phyloP scores from a whole-genome alignment of 2,113 vertebrate genomes.

The Petaurus breviceps region DNA sequence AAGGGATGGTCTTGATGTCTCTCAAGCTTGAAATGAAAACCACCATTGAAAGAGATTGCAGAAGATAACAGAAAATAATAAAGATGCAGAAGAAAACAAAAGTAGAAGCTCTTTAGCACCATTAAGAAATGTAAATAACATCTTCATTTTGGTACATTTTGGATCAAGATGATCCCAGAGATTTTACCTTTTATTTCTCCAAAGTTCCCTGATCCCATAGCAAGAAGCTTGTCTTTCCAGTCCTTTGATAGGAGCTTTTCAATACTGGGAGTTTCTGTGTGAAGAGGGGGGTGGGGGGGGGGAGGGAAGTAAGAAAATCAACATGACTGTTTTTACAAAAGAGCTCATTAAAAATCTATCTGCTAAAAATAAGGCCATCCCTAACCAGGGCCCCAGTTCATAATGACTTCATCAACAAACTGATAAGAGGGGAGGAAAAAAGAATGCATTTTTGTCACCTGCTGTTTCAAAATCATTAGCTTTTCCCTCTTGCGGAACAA shows the following conservation, averaged over 20 bases:
- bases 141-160: constrained; percentile 61
- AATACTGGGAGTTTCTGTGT: constrained; percentile 97
- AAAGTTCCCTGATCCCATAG: constrained; percentile 99
- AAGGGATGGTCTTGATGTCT: neutral
- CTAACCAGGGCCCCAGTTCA: constrained; percentile 85
- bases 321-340: constrained; percentile 92
- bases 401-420: constrained; percentile 96
- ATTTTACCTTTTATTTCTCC: constrained; percentile 98
- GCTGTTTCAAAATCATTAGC: constrained; percentile 99
- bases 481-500: constrained; percentile 93
- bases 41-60: constrained; percentile 43
- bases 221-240: constrained; percentile 99
- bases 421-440: constrained; percentile 85
- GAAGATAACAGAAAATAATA: constrained; percentile 39
- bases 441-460: constrained; percentile 92
- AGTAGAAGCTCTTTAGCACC: constrained; percentile 23
- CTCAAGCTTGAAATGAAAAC: neutral
- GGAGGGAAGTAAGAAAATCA: constrained; percentile 85
- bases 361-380: constrained; percentile 93
- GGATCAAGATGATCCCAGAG: constrained; percentile 51
- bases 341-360: constrained; percentile 97
- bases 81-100: neutral
- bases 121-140: constrained; percentile 37
- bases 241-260: constrained; percentile 99
- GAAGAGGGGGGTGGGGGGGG: constrained; percentile 78